Percentiles rank a stretch among this genome's conserved stretches.
Conservation (phyloP, 2,888 invertebrate genomes). For the Calephelis perditalis region DNA sequence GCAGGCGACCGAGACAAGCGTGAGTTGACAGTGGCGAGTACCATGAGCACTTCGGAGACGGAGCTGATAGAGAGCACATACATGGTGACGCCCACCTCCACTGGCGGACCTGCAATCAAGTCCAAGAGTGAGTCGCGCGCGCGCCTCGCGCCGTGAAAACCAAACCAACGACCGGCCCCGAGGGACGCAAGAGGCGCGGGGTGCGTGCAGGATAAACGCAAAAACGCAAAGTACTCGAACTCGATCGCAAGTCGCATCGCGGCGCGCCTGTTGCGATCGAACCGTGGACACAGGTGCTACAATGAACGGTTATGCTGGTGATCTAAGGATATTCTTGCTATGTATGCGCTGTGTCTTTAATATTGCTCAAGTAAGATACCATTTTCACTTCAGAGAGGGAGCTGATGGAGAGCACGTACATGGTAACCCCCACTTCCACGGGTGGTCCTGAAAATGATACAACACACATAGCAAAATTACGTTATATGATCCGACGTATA, state of each 20-base stretch:
- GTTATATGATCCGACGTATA: no score
- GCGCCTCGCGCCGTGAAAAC: slow-evolving; percentile 52
- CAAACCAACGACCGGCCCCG: slow-evolving; percentile 62
- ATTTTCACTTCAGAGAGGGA: slow-evolving; percentile 92
- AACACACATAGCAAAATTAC: slow-evolving; percentile 39
- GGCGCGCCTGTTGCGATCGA: slow-evolving; percentile 58
- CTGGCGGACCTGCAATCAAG: slow-evolving; percentile 94
- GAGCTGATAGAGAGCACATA: slow-evolving; percentile 99
- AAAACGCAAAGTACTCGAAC: slow-evolving; percentile 30
- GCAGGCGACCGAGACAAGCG: slow-evolving; percentile 39
- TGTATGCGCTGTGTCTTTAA: slow-evolving; percentile 70
- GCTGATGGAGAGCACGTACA: slow-evolving; percentile 92
- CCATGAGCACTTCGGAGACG: slow-evolving; percentile 99
- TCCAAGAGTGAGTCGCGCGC: slow-evolving; percentile 68
- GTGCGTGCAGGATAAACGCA: slow-evolving; percentile 38
- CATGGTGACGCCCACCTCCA: slow-evolving; percentile 98
- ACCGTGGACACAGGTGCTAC: slow-evolving; percentile 76
- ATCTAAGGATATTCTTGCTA: slow-evolving; percentile 64
- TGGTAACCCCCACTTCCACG: slow-evolving; percentile 90
- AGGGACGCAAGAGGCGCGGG: slow-evolving; percentile 44
- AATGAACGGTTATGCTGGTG: slow-evolving; percentile 75
- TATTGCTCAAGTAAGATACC: slow-evolving; percentile 66
- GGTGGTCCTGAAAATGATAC: slow-evolving; percentile 84
- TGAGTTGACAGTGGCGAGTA: slow-evolving; percentile 90
- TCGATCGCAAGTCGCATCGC: slow-evolving; percentile 33